Evolutionary conservation across 1,140 invertebrate species (phyloP).

Genomic region (Armadillidium nasatum): DNA sequence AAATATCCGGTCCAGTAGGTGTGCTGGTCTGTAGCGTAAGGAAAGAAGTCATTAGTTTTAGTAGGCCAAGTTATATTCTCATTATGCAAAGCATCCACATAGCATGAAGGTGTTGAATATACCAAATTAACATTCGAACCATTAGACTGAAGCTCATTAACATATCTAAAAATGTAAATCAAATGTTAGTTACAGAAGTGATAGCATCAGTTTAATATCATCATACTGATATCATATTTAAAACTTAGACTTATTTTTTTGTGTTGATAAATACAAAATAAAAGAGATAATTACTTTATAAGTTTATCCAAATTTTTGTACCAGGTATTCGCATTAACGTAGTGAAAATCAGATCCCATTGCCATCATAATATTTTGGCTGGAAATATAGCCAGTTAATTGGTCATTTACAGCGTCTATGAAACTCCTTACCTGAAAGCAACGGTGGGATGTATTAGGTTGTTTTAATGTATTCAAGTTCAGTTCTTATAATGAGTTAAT

Average conservation of each 20-base stretch:
- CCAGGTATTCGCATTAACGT: conserved; percentile 76
- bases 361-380: conserved; percentile 74
- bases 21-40: conserved; percentile 77
- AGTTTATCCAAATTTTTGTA: conserved; percentile 84
- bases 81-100: conserved; percentile 74
- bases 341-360: conserved; percentile 92
- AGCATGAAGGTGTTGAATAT: conserved; percentile 93
- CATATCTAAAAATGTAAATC: conserved; percentile 51
- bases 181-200: not conserved
- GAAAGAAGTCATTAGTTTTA: conserved; percentile 43
- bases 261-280: conserved; percentile 43
- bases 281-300: conserved; percentile 60
- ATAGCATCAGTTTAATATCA: not conserved
- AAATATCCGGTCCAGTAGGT: conserved; percentile 94
- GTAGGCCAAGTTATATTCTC: conserved; percentile 60
- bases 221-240: too few relatives aligned
- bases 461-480: not conserved
- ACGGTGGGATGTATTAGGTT: conserved; percentile 10
- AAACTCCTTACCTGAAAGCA: conserved; percentile 56
- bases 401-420: conserved; percentile 54
- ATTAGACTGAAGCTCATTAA: conserved; percentile 54
- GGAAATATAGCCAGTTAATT: conserved; percentile 57
- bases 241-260: too few relatives aligned
- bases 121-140: conserved; percentile 68
- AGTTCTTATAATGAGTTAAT: not conserved